Base-by-base conservation (phyloP, 2,888 invertebrate species). In the Auanema sp. region DNA sequence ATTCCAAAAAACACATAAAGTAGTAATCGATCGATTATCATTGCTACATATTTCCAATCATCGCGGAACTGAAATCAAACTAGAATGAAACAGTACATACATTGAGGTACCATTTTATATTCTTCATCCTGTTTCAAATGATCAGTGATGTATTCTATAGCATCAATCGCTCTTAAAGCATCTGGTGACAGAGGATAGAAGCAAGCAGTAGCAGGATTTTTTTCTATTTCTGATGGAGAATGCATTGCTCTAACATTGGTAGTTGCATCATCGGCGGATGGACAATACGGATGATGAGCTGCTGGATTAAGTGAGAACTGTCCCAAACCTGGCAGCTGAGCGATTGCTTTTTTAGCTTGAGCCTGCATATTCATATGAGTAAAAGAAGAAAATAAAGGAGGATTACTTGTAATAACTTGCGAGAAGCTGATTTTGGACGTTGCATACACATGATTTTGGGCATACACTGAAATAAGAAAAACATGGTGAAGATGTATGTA, bases 391-490 rank as follows among this genome's bases (percentile, higher is more conserved):
- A 33, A 33, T 5, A 5, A 33, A 33, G 3, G 3, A 3, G 33
- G 4, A 5, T 33, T 5, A 33, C n/a, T 12, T 40, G 40, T 43
- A 42, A 54, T 44, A 40, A 41, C 52, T 16, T 24, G 11, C 47
- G 63, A 4, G 64, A 56, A 16, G 65, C 64, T 16, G 69, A 63
- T 47, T 73, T 75, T 16, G 98, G 98, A 78, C 97, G 89, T 83
- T 93, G 91, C 96, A 98, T 97, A 79, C 96, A 88, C 78, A 98
- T 87, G 78, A 93, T 58, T 16, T 65, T 63, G 8, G 81, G 81
- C 21, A 81, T 68, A 40, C 65, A 60, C 75, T 76, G 65, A 16
- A 72, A 60, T 33, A 24, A 16, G n/a, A n/a, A n/a, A n/a, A n/a
- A n/a, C n/a, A n/a, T n/a, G n/a, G 14, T 51, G 14, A 16, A 14